These are phyloP conservation scores for Lepidurus arcticus DNA, from an alignment of 1,140 invertebrate genomes.

Conservation along the genomic window DNA sequence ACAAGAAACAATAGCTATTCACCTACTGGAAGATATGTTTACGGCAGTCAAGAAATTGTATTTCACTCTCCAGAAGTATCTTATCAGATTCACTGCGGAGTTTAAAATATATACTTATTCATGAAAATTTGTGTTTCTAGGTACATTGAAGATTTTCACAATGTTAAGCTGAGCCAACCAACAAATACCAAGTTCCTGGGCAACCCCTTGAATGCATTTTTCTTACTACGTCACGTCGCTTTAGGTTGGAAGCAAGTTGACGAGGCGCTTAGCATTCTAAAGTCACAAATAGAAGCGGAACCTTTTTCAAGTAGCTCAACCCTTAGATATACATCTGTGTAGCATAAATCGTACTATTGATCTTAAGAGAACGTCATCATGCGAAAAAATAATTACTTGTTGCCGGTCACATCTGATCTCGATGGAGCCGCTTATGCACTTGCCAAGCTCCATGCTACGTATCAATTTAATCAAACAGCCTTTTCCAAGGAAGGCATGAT, in stretches of 20 bases:
- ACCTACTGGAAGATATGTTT: neutral
- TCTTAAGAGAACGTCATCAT: neutral
- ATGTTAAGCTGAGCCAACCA: neutral
- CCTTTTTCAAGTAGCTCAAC: neutral
- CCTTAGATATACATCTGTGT: neutral
- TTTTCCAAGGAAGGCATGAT: conserved; percentile 14
- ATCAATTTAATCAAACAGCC: neutral
- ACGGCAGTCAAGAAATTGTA: neutral
- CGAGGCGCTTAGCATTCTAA: neutral
- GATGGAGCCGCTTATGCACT: neutral
- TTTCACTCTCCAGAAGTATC: neutral
- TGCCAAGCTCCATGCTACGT: conserved; percentile 8
- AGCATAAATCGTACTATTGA: neutral
- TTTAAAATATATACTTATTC: too few relatives aligned
- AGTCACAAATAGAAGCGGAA: neutral
- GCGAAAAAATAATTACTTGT: conserved; percentile 11
- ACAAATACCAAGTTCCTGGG: neutral
- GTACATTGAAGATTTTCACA: neutral
- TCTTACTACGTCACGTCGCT: neutral
- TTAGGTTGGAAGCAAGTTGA: neutral
- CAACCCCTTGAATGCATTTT: neutral
- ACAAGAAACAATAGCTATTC: neutral
- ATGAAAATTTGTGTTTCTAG: neutral
- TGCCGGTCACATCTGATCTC: conserved; percentile 13
- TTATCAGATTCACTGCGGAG: too few relatives aligned